A percentile compares a stretch with the other conserved stretches of the same genome.
phyloP scores from a whole-genome alignment of 2,888 invertebrate species.

The Spodoptera exigua region DNA sequence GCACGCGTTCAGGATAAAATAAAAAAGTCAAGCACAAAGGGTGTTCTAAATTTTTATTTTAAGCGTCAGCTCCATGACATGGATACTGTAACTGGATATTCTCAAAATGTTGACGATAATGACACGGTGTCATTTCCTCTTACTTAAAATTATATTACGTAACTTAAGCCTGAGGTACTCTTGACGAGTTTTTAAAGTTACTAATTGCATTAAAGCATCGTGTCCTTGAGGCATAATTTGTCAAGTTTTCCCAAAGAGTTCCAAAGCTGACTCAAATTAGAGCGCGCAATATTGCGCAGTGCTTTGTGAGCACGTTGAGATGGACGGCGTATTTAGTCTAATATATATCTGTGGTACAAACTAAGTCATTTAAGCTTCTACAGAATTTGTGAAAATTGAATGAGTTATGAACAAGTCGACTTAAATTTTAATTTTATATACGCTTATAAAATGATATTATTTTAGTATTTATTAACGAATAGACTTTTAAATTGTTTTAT shows the following conservation, averaged over 20 bases:
- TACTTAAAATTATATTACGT: background rate
- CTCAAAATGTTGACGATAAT: too few relatives aligned
- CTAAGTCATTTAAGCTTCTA: conserved; percentile 14
- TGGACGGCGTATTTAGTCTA: too few relatives aligned
- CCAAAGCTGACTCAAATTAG: too few relatives aligned
- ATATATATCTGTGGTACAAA: conserved; percentile 3
- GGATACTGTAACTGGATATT: too few relatives aligned
- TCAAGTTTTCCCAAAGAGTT: too few relatives aligned
- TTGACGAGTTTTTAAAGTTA: too few relatives aligned
- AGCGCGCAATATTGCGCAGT: too few relatives aligned
- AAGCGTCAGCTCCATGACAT: background rate
- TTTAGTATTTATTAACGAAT: conserved; percentile 9
- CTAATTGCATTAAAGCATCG: too few relatives aligned
- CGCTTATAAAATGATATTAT: conserved; percentile 12
- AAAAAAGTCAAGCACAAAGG: conserved; percentile 14
- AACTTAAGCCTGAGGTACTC: background rate
- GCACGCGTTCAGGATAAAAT: conserved; percentile 4
- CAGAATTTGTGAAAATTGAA: conserved; percentile 14
- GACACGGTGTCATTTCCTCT: too few relatives aligned
- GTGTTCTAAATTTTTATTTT: conserved; percentile 15
- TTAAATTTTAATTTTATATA: conserved; percentile 12
- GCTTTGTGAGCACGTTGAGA: too few relatives aligned
- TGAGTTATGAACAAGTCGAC: conserved; percentile 13
- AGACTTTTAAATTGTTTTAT: conserved; percentile 7
- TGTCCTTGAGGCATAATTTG: too few relatives aligned